phyloP scores from a whole-genome alignment of 2,113 vertebrate species.

The Lampris megalopsis region DNA sequence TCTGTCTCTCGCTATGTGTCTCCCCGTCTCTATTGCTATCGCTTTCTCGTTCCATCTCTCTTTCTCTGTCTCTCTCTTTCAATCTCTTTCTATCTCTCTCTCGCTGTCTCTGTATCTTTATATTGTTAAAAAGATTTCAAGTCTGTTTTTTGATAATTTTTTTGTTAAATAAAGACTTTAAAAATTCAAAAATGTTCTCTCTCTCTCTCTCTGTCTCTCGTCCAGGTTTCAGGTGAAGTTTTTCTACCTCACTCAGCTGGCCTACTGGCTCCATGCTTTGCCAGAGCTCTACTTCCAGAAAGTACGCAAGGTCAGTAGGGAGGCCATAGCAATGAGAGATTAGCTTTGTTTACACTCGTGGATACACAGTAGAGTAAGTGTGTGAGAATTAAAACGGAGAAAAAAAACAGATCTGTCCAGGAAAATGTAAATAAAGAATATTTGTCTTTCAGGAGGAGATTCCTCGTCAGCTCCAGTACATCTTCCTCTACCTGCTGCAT shows the following conservation, averaged over 20 bases:
- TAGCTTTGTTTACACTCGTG: conserved; percentile 17
- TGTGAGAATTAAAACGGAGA: not conserved
- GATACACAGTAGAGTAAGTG: not conserved
- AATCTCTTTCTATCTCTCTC: too few species aligned
- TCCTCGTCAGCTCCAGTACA: conserved; percentile 92
- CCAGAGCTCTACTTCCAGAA: conserved; percentile 99
- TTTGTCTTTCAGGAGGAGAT: conserved; percentile 90
- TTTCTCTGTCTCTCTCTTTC: too few species aligned
- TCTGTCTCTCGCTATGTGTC: too few species aligned
- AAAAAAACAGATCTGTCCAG: not conserved
- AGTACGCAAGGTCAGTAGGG: conserved; percentile 93
- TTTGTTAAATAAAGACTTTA: too few species aligned
- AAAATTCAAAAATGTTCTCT: not conserved
- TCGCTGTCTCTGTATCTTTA: too few species aligned
- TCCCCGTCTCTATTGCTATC: not conserved
- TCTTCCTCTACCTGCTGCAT: conserved; percentile 92
- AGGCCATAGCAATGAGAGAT: conserved; percentile 54
- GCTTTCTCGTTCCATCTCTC: too few species aligned
- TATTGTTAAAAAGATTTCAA: too few species aligned
- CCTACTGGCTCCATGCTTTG: conserved; percentile 96
- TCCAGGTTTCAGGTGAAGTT: conserved; percentile 98
- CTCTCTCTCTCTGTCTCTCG: not conserved
- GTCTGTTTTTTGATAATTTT: too few species aligned
- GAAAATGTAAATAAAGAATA: not conserved
- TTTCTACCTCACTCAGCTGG: conserved; percentile 96